Percentiles rank a stretch among this genome's conserved stretches.
phyloP scores from a whole-genome alignment of 2,113 vertebrate species.

The Asarcornis scutulata region DNA sequence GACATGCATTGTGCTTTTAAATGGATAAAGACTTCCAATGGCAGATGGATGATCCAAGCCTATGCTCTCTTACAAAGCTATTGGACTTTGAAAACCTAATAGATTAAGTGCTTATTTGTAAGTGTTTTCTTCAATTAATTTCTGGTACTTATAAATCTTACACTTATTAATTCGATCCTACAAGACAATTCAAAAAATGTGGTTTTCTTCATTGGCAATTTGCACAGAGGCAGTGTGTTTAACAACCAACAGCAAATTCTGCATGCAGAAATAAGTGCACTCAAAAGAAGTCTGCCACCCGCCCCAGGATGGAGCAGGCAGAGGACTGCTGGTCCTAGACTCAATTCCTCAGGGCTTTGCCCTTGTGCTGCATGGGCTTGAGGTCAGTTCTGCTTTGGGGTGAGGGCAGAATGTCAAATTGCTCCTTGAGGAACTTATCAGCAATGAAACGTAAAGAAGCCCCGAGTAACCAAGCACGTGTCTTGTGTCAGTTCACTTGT shows the following conservation, averaged over 20 bases:
- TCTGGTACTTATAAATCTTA: background rate
- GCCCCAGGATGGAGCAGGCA: background rate
- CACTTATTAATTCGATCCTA: background rate
- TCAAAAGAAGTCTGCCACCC: background rate
- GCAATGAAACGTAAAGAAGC: background rate
- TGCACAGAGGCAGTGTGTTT: background rate
- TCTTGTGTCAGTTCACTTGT: background rate
- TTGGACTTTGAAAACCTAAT: background rate
- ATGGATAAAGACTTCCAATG: background rate
- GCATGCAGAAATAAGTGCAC: background rate
- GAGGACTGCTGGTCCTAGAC: background rate
- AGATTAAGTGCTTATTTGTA: background rate
- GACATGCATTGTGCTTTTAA: background rate
- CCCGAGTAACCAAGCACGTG: background rate
- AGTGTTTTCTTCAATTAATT: background rate
- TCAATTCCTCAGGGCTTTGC: background rate
- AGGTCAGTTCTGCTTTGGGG: background rate
- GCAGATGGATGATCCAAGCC: background rate
- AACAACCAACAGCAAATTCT: background rate
- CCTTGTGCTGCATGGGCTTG: rapidly evolving
- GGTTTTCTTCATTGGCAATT: background rate
- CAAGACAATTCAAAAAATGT: background rate
- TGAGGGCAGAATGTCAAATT: background rate
- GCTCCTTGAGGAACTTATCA: background rate
- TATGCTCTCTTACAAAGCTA: background rate